Evolutionary conservation across 2,113 vertebrate genomes (phyloP), one percentile per base, ranked within the genome.

Genomic region (Ranitomeya imitator): DNA sequence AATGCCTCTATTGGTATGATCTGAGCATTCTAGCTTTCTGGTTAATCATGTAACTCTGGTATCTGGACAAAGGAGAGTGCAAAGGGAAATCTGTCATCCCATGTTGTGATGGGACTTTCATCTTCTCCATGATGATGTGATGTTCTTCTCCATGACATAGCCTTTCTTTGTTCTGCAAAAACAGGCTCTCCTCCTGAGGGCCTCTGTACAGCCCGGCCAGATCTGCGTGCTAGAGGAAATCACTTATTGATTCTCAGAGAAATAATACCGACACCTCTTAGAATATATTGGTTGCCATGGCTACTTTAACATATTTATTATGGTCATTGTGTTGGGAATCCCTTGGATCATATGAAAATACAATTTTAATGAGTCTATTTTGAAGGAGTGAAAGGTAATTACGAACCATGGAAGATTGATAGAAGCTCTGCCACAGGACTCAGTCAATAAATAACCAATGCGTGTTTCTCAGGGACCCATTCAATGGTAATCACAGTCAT

Each of bases 151-250:
- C 86, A 63, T 93, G 93, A 83, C 90, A 91, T 85, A 92, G 92
- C 61, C 93, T 93, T 88, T 95, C 93, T 0, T 91, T 85, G 37
- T 90, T 88, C 67, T 92, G 73, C 65, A 92, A 73, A 85, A 94
- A 94, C 85, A 94, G 89, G 69, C 90, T 89, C 3, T 94, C 93
- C 93, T 95, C 94, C 4, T 90, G 89, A 59, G 92, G 79, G 19
- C 90, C 91, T 23, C 73, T 10, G 0, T 93, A 19, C 78, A 94
- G 92, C 59, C 90, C 90, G 26, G 89, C 87, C 1, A 90, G 81
- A 13, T 91, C 87, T 77, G 91, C 93, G 0, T 92, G 90, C 94
- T 95, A 89, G 89, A 52, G 76, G 71, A 4, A 37, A 57, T 5
- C 2, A 18, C 14, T 12, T 90, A 23, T 52, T 54, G 65, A 83